Base-by-base conservation (phyloP, 2,113 vertebrate genomes). In the Polypterus bichir region DNA sequence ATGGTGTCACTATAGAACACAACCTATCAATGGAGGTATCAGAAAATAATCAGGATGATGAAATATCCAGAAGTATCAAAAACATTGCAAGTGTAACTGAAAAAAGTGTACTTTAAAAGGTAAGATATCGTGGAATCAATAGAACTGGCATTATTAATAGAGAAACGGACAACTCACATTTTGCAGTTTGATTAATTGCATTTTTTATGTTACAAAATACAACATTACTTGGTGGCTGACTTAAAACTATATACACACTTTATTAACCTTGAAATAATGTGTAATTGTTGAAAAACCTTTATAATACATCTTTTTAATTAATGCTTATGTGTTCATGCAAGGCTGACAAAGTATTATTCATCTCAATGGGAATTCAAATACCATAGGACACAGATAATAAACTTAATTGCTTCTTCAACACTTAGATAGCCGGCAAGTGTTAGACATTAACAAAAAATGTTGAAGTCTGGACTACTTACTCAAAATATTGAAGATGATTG, bases 261-360 rank as follows among this genome's bases (percentile, higher is more conserved):
- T 65, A 70, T 75, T 69, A 71, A 73, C 61, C 65, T 59, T 57
- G 54, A 64, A 64, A 67, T 61, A 57, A 61, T 8, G 11, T 53
- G 55, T 62, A 64, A 58, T 58, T 58, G 56, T 44, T 45, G 56
- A 58, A 58, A 58, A 58, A 8, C 44, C 56, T 58, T 45, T 6
- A 58, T 45, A 58, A 59, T 54, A 27, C 10, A 45, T 64, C 49
- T 59, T 59, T 45, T 7, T 44, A 47, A 56, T 55, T 58, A 52
- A 65, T 54, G n/a, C 27, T 54, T 44, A 52, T 44, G 61, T 60
- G 62, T 48, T 55, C 58, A 64, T 47, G 49, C 55, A 48, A 59
- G 46, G 5, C 66, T 51, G 5, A 6, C 57, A 56, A 60, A 49
- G 47, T 59, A 53, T 52, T 4, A n/a, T 44, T 48, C 51, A 62